Evolutionary conservation across 2,113 vertebrate genomes (phyloP), one percentile per base, ranked within the genome.

Genomic region (Tachysurus vachellii): DNA sequence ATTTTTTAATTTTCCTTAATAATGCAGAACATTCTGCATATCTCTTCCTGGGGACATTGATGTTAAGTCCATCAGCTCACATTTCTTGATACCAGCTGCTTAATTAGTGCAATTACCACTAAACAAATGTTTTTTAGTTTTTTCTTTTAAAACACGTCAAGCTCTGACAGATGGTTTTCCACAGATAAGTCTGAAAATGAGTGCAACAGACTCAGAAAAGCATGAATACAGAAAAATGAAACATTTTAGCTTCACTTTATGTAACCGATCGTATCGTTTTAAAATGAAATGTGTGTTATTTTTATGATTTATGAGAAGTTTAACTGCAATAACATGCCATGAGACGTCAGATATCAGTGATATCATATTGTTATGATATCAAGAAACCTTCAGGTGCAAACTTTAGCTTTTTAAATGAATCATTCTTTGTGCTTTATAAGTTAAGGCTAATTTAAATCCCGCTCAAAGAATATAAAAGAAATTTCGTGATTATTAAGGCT

Each of bases 31-130:
- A 80, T 76, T 81, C 75, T 47, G 68, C 56, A 4, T 62, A 53
- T 71, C 82, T 21, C n/a, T 75, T 84, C 62, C 73, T n/a, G 8
- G 76, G 80, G 75, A 87, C 21, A 79, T 75, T 50, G 56, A 87
- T 80, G 76, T 56, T 26, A 64, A 36, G 76, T 88, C 86, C 75
- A 85, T 73, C 75, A 81, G 80, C 56, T 79, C 50, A 47, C 36
- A 44, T 76, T 79, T 47, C 82, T 76, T 88, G 50, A 82, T 85
- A 56, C 53, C 85, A 77, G 36, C 68, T 73, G 71, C 83, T 85
- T 88, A 88, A 90, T 90, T 86, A 88, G 57, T 31, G 84, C 86
- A 88, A 86, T 88, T 88, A 87, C n/a, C 61, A 44, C 70, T 44
- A 84, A 85, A 88, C 76, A 57, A 87, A 85, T 84, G 82, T n/a